Base-by-base conservation (phyloP, 92 coral and sea anemone species). In the Porites lobata region DNA sequence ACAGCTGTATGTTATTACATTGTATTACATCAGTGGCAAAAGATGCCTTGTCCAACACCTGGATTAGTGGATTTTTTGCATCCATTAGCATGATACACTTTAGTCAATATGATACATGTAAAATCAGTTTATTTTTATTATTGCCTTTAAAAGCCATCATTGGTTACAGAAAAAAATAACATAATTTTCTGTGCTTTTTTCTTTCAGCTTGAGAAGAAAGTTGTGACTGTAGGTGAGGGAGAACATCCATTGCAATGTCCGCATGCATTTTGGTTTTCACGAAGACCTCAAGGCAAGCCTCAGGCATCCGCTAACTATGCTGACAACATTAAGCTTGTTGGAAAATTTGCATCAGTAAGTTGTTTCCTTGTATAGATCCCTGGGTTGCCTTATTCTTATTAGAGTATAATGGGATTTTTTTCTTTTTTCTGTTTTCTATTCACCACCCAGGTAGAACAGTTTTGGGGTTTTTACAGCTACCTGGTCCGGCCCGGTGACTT, bases 291-390 rank as follows among this genome's bases (percentile, higher is more conserved):
- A 78, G 99, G 99, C 63, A 98, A 98, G 65, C 94, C 92, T 63
- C 99, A 98, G 88, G 94, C 98, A n/a, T 75, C 98, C 4, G 57
- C 93, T 63, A 98, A 95, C 76, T 98, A 98, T 89, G 99, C 90
- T 71, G 96, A 92, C 83, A 98, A 98, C 76, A 98, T 98, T 75
- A 96, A 94, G 82, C 92, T 98, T 76, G 99, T 98, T 81, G 99
- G 99, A 75, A 96, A 95, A 87, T 98, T 98, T 98, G 99, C 99
- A 53, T 94, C 98, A 8, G 99, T 97, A 85, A 95, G 98, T 88
- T 80, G 7, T 17, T 10, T 22, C 15, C 56, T 51, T 58, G 47
- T 38, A 3, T 38, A 38, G 47, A 38, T 38, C 6, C 6, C 5
- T 4, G 47, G 47, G 4, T 38, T 38, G 6, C 47, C 47, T 38